Percentiles rank a stretch among this genome's conserved stretches.
Conservation (phyloP, 2,888 invertebrate species). For the Nasonia oneida region DNA sequence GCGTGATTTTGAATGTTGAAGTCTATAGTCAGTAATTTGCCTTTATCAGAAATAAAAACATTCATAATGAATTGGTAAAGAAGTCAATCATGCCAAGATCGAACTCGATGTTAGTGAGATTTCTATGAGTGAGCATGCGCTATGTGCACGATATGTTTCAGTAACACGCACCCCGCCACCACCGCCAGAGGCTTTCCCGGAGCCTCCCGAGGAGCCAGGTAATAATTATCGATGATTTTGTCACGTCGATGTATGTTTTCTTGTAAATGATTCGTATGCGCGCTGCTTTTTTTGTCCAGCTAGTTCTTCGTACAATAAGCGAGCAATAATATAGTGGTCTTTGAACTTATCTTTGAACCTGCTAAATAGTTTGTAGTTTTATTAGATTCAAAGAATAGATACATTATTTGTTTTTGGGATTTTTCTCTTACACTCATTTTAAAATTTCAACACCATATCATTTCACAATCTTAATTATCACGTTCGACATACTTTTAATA, state of each 20-base stretch:
- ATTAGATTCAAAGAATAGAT: background rate
- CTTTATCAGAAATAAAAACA: background rate
- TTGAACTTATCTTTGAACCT: background rate
- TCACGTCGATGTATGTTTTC: background rate
- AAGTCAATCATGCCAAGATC: background rate
- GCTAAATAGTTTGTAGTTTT: background rate
- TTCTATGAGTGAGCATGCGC: constrained; percentile 77
- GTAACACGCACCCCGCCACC: constrained; percentile 84
- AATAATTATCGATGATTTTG: constrained; percentile 56
- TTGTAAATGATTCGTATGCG: background rate
- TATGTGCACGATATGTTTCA: constrained; percentile 80
- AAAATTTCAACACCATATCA: constrained; percentile 2
- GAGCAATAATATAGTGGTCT: background rate
- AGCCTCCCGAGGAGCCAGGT: constrained; percentile 78
- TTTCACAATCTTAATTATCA: background rate
- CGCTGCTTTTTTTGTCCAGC: background rate
- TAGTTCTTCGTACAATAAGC: background rate
- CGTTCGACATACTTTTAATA: background rate
- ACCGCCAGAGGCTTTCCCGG: constrained; percentile 80
- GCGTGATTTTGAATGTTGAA: background rate
- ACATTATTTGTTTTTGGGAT: background rate
- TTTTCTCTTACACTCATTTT: background rate
- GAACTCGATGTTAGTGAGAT: constrained; percentile 56
- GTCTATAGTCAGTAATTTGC: background rate
- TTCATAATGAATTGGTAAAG: background rate